Conservation (phyloP, 2,888 invertebrate species). For the Erebia palarica region DNA sequence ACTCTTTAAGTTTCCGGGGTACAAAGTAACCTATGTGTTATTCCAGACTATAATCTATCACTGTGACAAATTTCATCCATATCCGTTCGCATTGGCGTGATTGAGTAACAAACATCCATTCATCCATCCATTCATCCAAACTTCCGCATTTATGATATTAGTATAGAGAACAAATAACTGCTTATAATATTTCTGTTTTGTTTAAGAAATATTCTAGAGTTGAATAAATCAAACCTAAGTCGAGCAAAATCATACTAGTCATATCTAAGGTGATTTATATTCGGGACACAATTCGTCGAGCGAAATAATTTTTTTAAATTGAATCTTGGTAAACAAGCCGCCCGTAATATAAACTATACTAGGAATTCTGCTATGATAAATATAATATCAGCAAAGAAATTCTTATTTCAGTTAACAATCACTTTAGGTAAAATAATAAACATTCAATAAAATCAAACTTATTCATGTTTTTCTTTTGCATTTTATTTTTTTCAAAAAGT, state of each 20-base stretch:
- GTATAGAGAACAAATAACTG: not conserved
- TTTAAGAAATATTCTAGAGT: not conserved
- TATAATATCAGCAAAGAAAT: not conserved
- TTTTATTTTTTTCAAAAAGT: not conserved
- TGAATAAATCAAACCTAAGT: conserved; percentile 6
- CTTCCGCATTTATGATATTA: no score
- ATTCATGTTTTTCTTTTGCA: not conserved
- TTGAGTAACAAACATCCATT: no score
- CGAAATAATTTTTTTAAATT: conserved; percentile 77
- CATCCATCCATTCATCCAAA: no score
- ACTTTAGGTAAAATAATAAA: not conserved
- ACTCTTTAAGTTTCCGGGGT: no score
- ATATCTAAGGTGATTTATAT: conserved; percentile 69
- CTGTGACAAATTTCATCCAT: no score
- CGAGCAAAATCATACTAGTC: conserved; percentile 48
- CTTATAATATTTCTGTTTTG: not conserved
- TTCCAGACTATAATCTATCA: no score
- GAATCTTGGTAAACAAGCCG: conserved; percentile 66
- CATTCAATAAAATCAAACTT: not conserved
- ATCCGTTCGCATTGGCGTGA: no score
- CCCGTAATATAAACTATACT: conserved; percentile 48
- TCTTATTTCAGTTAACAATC: not conserved
- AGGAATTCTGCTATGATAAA: not conserved
- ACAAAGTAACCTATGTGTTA: no score
- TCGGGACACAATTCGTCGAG: conserved; percentile 59